Evolutionary conservation across 2,113 vertebrate genomes (phyloP).

Genomic region (Regulus satrapa): DNA sequence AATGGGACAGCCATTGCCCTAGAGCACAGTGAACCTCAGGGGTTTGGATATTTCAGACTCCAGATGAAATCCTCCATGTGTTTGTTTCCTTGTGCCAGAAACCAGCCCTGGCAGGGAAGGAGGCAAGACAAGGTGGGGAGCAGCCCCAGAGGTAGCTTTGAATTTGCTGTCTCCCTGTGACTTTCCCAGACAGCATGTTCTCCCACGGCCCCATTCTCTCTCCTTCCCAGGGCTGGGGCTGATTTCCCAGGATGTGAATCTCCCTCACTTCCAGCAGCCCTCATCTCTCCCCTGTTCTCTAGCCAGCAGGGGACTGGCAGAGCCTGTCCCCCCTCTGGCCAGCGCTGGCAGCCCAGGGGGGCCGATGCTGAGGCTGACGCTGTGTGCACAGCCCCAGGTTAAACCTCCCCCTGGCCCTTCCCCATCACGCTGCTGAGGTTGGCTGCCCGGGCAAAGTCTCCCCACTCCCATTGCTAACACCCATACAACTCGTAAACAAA

Average conservation of each 20-base stretch:
- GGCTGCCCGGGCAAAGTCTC: neutral
- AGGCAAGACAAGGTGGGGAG: neutral
- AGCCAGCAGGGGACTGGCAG: neutral
- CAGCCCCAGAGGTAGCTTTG: neutral
- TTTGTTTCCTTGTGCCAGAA: neutral
- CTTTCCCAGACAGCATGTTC: neutral
- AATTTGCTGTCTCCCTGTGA: neutral
- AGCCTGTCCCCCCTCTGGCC: neutral
- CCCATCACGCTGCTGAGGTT: rapidly evolving
- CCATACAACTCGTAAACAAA: rapidly evolving
- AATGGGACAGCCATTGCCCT: neutral
- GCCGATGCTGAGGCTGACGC: neutral
- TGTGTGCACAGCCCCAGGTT: rapidly evolving
- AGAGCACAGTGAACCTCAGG: neutral
- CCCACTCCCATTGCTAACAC: too few species aligned
- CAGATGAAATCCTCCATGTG: neutral
- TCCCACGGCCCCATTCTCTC: neutral
- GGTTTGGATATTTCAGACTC: neutral
- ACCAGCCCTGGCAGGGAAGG: neutral
- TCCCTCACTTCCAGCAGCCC: neutral
- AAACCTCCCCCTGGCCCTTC: neutral
- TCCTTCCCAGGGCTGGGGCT: neutral
- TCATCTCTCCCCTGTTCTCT: neutral
- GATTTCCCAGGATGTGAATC: neutral
- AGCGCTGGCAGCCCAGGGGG: neutral